A percentile compares a stretch with the other conserved stretches of the same genome.
Evolutionary conservation across 1,140 invertebrate species (phyloP).

Genomic region (Bombus confusus): DNA sequence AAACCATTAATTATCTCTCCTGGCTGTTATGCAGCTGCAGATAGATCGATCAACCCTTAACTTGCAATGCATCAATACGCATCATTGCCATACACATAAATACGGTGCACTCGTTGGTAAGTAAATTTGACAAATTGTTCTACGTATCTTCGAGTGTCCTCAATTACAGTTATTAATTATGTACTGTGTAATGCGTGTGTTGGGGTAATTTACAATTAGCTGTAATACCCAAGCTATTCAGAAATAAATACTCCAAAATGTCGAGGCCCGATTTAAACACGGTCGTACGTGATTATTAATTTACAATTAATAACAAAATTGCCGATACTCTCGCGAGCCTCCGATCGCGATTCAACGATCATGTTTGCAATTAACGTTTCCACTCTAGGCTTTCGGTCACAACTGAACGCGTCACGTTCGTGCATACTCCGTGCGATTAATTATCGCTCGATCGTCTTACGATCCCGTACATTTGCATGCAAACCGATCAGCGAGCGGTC

Average conservation of each 20-base stretch:
- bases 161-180: not conserved
- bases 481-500: constrained; percentile 3
- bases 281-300: not conserved
- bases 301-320: not conserved
- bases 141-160: not conserved
- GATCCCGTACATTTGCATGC: constrained; percentile 24
- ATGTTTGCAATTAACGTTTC: constrained; percentile 1
- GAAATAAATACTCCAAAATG: not conserved
- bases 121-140: constrained; percentile 24
- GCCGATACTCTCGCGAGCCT: not conserved
- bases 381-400: not conserved
- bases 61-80: constrained; percentile 38
- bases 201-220: not conserved
- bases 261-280: not conserved
- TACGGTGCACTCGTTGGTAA: constrained; percentile 7
- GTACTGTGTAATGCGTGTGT: too few species aligned
- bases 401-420: constrained; percentile 14
- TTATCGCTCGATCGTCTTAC: constrained; percentile 41
- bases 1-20: constrained; percentile 54
- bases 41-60: constrained; percentile 47
- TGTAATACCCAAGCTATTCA: not conserved
- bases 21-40: constrained; percentile 37
- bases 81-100: constrained; percentile 18
- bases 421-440: constrained; percentile 21
- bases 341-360: not conserved